phyloP scores from a whole-genome alignment of 2,888 invertebrate genomes.

The Lepidocyrtoides sp. region DNA sequence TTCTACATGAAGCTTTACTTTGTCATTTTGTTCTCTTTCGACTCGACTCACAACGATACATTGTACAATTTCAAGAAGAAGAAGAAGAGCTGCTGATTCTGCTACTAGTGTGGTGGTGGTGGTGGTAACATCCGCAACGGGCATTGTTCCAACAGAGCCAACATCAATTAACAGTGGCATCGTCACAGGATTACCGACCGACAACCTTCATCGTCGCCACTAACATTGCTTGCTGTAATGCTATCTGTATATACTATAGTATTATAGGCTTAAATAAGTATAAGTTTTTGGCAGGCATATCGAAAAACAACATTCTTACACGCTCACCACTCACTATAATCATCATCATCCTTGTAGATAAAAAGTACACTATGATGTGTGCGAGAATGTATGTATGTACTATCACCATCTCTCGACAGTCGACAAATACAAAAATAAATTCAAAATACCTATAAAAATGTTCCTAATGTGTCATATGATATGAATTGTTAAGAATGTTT shows the following conservation, averaged over 20 bases:
- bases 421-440: no score
- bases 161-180: constrained; percentile 83
- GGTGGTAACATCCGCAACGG: constrained; percentile 80
- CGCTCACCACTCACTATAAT: constrained; percentile 1
- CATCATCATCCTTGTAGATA: constrained; percentile 15
- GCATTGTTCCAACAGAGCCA: constrained; percentile 83
- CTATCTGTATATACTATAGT: not conserved
- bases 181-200: constrained; percentile 82
- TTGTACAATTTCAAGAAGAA: constrained; percentile 14
- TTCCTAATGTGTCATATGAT: no score
- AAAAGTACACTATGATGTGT: not conserved
- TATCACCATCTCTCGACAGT: no score
- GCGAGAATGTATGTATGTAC: not conserved
- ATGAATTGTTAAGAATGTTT: constrained; percentile 4
- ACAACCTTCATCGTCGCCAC: constrained; percentile 76
- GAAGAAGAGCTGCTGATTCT: constrained; percentile 41
- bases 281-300: not conserved
- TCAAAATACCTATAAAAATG: no score
- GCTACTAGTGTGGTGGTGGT: constrained; percentile 3
- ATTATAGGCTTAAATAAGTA: not conserved
- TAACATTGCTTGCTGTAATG: constrained; percentile 23
- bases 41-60: not conserved
- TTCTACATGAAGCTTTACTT: constrained; percentile 49
- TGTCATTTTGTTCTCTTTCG: constrained; percentile 56
- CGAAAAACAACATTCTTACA: constrained; percentile 10